Percentiles rank a stretch among this genome's conserved stretches.
Evolutionary conservation across 2,888 invertebrate genomes (phyloP).

Genomic region (Leucania comma): DNA sequence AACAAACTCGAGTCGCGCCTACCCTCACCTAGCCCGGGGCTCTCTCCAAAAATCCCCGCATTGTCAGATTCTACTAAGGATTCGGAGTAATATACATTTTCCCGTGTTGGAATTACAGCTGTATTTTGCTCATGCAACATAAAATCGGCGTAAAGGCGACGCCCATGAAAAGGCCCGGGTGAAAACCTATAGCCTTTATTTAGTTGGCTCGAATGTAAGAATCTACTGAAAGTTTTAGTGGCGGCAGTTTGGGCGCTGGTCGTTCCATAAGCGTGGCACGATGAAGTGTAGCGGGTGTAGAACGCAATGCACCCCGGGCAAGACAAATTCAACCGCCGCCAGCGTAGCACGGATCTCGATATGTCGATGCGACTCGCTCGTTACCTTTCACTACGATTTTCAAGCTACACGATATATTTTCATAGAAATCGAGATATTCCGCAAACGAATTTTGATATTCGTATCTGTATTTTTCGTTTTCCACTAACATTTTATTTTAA

Average conservation of each 20-base stretch:
- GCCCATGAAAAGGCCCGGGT: slow-evolving; percentile 82
- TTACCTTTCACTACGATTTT: slow-evolving; percentile 60
- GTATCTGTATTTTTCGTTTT: slow-evolving; percentile 33
- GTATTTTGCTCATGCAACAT: slow-evolving; percentile 88
- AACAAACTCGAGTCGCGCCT: slow-evolving; percentile 89
- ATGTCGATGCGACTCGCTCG: slow-evolving; percentile 68
- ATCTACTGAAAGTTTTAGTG: slow-evolving; percentile 87
- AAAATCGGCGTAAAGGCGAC: slow-evolving; percentile 88
- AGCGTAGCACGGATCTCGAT: slow-evolving; percentile 64
- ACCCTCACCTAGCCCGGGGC: slow-evolving; percentile 89
- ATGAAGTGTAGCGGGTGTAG: slow-evolving; percentile 74
- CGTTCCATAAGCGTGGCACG: slow-evolving; percentile 80
- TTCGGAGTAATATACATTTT: slow-evolving; percentile 89
- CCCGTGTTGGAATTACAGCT: slow-evolving; percentile 87
- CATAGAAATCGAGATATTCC: slow-evolving; percentile 42
- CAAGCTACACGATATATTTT: slow-evolving; percentile 53
- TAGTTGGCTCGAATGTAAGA: slow-evolving; percentile 86
- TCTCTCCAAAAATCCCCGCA: slow-evolving; percentile 86
- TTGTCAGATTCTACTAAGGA: slow-evolving; percentile 88
- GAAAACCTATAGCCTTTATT: slow-evolving; percentile 84
- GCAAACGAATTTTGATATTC: slow-evolving; percentile 40
- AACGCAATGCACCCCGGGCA: slow-evolving; percentile 74
- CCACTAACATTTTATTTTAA: slow-evolving; percentile 31
- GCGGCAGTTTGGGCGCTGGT: slow-evolving; percentile 76
- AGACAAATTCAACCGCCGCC: slow-evolving; percentile 73